Percentiles rank a stretch among this genome's conserved stretches.
Conservation (phyloP, 2,888 invertebrate species). For the Periphyllus acericola region DNA sequence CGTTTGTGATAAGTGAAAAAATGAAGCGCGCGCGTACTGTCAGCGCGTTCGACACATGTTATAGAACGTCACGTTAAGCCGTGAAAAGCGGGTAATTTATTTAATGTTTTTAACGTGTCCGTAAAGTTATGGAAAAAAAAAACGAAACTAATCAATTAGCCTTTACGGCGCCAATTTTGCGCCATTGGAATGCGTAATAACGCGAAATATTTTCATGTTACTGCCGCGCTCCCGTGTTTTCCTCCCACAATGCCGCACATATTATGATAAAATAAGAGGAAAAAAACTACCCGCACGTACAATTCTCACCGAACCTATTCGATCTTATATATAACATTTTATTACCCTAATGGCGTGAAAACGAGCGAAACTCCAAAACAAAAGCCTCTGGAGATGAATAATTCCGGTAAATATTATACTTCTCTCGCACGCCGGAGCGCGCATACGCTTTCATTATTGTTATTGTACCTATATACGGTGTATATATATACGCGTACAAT, state of each 20-base stretch:
- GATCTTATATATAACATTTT: conserved; percentile 31
- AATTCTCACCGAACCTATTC: conserved; percentile 31
- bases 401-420: conserved; percentile 46
- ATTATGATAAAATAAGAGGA: background rate
- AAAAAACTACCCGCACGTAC: background rate
- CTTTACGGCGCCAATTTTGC: background rate
- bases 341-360: conserved; percentile 54
- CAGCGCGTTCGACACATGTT: too few relatives aligned
- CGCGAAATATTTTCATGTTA: background rate
- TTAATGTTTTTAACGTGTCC: background rate
- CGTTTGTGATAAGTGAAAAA: too few relatives aligned
- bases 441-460: conserved; percentile 47
- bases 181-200: background rate
- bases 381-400: conserved; percentile 57
- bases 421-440: background rate
- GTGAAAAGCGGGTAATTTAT: too few relatives aligned
- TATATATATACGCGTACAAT: too few relatives aligned
- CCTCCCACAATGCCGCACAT: background rate
- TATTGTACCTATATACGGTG: background rate
- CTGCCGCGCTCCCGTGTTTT: background rate
- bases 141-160: background rate
- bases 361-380: conserved; percentile 54
- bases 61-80: too few relatives aligned
- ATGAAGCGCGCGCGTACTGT: too few relatives aligned
- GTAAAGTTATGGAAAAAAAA: background rate